Conservation (phyloP, 2,113 vertebrate genomes). For the Fukomys damarensis region DNA sequence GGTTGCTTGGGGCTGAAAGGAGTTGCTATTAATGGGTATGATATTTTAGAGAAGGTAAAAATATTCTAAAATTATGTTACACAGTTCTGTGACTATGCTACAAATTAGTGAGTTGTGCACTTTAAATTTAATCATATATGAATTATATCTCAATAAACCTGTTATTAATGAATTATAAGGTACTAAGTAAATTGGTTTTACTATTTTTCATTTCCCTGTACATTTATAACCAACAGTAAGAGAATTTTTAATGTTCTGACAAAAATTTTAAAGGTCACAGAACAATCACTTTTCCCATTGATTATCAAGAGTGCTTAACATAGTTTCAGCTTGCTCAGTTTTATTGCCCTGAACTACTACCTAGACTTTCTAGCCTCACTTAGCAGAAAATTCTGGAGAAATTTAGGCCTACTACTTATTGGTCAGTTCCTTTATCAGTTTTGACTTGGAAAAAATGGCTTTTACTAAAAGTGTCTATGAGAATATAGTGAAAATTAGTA, state of each 20-base stretch:
- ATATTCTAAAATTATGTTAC: neutral
- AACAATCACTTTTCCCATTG: slow-evolving; percentile 14
- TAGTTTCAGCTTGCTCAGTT: neutral
- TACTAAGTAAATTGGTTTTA: neutral
- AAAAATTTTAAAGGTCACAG: slow-evolving; percentile 46
- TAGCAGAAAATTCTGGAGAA: neutral
- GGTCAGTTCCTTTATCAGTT: neutral
- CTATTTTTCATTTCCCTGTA: slow-evolving; percentile 2
- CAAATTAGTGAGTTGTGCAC: neutral
- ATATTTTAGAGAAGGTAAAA: neutral
- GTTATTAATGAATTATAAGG: neutral
- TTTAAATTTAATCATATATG: neutral
- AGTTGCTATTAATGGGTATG: neutral
- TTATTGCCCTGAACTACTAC: neutral
- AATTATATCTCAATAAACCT: slow-evolving; percentile 18
- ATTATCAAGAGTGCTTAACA: neutral
- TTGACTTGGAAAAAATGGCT: neutral
- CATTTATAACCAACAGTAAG: neutral
- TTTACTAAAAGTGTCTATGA: neutral
- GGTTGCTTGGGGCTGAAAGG: too few species aligned
- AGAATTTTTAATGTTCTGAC: slow-evolving; percentile 11
- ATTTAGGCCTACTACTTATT: neutral
- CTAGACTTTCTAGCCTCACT: neutral
- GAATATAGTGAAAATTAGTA: neutral
- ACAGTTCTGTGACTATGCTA: neutral